Conservation (phyloP, 2,888 invertebrate genomes). For the Zygogramma bicolorata region DNA sequence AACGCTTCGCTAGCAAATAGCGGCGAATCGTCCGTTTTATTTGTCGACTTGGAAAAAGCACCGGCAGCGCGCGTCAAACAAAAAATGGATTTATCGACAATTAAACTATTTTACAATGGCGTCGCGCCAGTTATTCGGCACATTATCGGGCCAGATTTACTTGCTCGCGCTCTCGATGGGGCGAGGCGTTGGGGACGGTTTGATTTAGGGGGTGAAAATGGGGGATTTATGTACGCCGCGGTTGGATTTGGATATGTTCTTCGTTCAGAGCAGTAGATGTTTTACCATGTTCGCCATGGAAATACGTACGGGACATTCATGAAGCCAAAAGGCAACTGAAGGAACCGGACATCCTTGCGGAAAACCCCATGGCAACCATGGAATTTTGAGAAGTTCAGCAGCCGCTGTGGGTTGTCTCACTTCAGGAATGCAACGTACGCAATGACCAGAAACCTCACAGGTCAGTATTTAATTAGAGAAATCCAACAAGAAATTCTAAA, state of each 20-base stretch:
- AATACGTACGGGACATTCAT: too few species aligned
- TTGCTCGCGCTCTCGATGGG: conserved; percentile 19
- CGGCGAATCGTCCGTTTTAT: conserved; percentile 18
- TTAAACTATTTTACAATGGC: conserved; percentile 47
- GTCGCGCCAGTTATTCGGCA: conserved; percentile 42
- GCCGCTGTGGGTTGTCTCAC: too few species aligned
- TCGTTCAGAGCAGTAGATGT: background rate
- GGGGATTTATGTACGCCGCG: background rate
- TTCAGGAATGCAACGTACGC: too few species aligned
- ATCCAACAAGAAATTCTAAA: too few species aligned
- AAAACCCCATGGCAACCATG: too few species aligned
- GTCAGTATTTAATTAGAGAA: too few species aligned
- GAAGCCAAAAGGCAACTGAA: too few species aligned
- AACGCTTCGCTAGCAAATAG: conserved; percentile 20
- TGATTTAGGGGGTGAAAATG: conserved; percentile 18
- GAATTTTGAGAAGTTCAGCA: too few species aligned
- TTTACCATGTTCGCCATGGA: background rate
- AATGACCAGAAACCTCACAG: too few species aligned
- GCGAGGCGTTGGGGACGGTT: conserved; percentile 30
- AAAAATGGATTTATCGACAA: conserved; percentile 49
- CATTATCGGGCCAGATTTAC: conserved; percentile 37
- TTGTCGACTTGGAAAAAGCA: conserved; percentile 20
- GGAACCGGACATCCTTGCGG: too few species aligned
- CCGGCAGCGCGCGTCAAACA: conserved; percentile 22
- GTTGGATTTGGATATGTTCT: background rate